phyloP scores from a whole-genome alignment of 2,113 vertebrate species.

The Synodontis membranacea region DNA sequence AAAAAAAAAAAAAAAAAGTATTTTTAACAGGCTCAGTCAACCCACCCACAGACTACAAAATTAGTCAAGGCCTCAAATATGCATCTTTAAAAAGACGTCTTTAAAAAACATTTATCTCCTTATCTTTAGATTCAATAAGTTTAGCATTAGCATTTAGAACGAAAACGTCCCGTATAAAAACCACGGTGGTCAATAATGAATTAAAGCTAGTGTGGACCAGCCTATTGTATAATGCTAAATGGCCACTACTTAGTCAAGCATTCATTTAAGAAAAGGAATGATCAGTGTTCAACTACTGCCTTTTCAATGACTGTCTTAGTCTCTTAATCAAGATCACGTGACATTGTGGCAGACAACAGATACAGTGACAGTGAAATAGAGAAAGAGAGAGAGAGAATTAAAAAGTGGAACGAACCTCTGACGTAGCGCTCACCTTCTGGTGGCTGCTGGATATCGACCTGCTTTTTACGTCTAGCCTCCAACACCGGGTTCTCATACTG shows the following conservation, averaged over 20 bases:
- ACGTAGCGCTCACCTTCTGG: slow-evolving; percentile 90
- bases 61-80: not conserved
- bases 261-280: not conserved
- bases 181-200: not conserved
- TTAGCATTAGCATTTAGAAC: slow-evolving; percentile 13
- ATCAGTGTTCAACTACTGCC: not conserved
- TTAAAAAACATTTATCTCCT: not conserved
- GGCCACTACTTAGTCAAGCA: not conserved
- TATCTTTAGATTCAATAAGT: not conserved
- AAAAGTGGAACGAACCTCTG: slow-evolving; percentile 75
- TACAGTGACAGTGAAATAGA: not conserved
- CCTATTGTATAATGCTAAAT: not conserved
- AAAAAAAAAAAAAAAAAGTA: no score
- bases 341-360: not conserved
- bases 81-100: not conserved
- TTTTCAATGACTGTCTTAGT: not conserved
- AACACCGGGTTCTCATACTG: slow-evolving; percentile 97
- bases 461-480: slow-evolving; percentile 90
- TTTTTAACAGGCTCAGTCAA: not conserved
- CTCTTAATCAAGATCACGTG: not conserved
- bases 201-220: not conserved
- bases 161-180: not conserved
- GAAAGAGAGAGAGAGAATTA: no score
- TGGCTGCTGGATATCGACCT: slow-evolving; percentile 82
- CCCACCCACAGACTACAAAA: not conserved